These are phyloP conservation scores for Stomatorhinus ivindoensis DNA, from an alignment of 2,113 vertebrate species.

Conservation along the genomic window DNA sequence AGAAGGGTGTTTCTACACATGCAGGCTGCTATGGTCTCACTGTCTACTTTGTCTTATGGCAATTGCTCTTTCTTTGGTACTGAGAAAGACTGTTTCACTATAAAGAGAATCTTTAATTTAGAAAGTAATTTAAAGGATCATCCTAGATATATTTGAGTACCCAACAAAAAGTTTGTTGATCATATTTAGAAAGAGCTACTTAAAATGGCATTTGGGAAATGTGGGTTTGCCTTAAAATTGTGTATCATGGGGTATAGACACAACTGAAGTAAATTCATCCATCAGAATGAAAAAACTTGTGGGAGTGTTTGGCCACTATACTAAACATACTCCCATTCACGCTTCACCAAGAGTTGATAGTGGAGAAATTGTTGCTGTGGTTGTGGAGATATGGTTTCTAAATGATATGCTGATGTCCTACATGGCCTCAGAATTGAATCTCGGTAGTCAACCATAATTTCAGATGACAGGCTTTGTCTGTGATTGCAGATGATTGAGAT, in stretches of 20 bases:
- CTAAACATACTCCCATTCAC: constrained; percentile 38
- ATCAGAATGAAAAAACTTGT: neutral
- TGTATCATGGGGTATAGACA: neutral
- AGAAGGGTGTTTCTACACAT: neutral
- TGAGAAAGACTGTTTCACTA: neutral
- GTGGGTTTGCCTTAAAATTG: neutral
- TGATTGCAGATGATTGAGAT: constrained; percentile 5
- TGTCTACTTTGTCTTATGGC: neutral
- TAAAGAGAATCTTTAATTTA: constrained; percentile 5
- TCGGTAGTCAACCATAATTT: constrained; percentile 17
- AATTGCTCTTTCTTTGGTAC: neutral
- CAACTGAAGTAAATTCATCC: neutral
- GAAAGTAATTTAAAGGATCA: neutral
- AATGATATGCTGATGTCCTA: constrained; percentile 39
- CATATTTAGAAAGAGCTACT: neutral
- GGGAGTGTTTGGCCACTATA: neutral
- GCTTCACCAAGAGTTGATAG: constrained; percentile 38
- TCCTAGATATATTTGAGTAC: neutral
- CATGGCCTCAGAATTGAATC: constrained; percentile 18
- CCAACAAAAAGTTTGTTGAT: neutral
- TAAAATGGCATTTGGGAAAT: neutral
- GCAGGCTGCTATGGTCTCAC: neutral
- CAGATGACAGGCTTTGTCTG: constrained; percentile 15
- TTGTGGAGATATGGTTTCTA: constrained; percentile 44
- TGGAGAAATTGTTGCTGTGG: constrained; percentile 46